phyloP scores from a whole-genome alignment of 2,113 vertebrate genomes.

The Brachyhypopomus occidentalis region DNA sequence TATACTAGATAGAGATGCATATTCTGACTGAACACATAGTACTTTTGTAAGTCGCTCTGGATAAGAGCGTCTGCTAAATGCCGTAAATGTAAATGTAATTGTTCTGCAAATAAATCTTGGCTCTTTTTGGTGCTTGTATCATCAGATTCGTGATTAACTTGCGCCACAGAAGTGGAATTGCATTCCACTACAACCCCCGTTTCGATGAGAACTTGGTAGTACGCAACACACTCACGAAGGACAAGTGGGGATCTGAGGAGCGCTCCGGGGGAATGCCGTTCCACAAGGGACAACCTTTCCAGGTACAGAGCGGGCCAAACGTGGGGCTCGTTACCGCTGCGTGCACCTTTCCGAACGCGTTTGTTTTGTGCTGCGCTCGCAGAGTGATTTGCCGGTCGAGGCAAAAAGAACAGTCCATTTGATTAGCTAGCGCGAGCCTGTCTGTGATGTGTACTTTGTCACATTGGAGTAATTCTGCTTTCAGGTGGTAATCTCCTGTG shows the following conservation, averaged over 20 bases:
- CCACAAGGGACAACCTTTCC: slow-evolving; percentile 58
- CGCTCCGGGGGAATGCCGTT: slow-evolving; percentile 56
- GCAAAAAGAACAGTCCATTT: neutral
- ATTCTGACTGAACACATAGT: too few relatives aligned
- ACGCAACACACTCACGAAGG: slow-evolving; percentile 54
- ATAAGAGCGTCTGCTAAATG: too few relatives aligned
- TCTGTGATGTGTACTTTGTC: neutral
- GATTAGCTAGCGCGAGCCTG: neutral
- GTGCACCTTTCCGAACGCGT: too few relatives aligned
- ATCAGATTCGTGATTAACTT: slow-evolving; percentile 67
- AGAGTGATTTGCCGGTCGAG: neutral
- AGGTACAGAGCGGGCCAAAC: slow-evolving; percentile 39
- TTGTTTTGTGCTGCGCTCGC: neutral
- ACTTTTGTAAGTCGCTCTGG: too few relatives aligned
- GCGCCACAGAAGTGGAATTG: slow-evolving; percentile 55
- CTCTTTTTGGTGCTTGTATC: neutral
- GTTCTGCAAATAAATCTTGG: neutral
- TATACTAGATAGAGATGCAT: too few relatives aligned
- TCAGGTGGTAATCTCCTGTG: slow-evolving; percentile 72
- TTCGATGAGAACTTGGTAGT: slow-evolving; percentile 63
- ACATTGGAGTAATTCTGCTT: slow-evolving; percentile 25
- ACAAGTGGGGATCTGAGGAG: slow-evolving; percentile 63
- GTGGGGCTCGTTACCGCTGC: too few relatives aligned
- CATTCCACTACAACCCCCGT: slow-evolving; percentile 68
- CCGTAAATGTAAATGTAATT: too few relatives aligned